Conservation (phyloP, 2,113 vertebrate species). For the Falco punctatus region DNA sequence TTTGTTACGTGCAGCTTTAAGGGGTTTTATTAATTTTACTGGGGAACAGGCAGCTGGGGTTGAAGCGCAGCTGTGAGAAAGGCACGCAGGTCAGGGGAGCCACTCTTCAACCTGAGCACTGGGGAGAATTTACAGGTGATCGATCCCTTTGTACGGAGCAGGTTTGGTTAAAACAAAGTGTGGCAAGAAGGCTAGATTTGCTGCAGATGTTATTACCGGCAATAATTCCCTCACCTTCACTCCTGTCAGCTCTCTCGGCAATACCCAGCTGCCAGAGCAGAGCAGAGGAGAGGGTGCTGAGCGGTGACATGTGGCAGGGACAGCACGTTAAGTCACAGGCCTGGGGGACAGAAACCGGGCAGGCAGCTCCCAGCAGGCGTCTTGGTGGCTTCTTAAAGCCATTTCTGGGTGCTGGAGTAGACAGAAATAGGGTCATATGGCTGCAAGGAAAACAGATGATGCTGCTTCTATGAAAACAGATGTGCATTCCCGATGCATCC, state of each 20-base stretch:
- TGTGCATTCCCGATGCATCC: not conserved
- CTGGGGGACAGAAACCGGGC: not conserved
- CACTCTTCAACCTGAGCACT: not conserved
- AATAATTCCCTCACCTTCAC: not conserved
- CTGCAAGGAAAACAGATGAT: not conserved
- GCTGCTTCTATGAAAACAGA: not conserved
- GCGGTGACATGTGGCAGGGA: not conserved
- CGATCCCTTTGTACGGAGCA: not conserved
- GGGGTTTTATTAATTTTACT: not conserved
- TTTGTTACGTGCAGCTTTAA: not conserved
- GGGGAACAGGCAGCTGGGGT: not conserved
- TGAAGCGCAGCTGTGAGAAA: fast-evolving
- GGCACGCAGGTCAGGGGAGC: fast-evolving
- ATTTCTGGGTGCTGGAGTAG: not conserved
- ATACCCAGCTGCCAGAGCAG: not conserved
- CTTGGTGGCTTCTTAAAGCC: not conserved
- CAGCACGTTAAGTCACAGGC: fast-evolving
- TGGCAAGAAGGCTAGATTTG: not conserved
- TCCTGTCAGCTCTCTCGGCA: not conserved
- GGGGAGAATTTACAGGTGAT: not conserved
- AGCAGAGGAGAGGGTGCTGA: not conserved
- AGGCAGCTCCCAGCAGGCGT: not conserved
- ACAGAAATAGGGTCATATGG: not conserved
- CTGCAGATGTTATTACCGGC: not conserved
- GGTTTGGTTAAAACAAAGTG: not conserved